These are phyloP conservation scores for Benitochromis conjunctus DNA, from an alignment of 2,113 vertebrate genomes.

Conservation along the genomic window DNA sequence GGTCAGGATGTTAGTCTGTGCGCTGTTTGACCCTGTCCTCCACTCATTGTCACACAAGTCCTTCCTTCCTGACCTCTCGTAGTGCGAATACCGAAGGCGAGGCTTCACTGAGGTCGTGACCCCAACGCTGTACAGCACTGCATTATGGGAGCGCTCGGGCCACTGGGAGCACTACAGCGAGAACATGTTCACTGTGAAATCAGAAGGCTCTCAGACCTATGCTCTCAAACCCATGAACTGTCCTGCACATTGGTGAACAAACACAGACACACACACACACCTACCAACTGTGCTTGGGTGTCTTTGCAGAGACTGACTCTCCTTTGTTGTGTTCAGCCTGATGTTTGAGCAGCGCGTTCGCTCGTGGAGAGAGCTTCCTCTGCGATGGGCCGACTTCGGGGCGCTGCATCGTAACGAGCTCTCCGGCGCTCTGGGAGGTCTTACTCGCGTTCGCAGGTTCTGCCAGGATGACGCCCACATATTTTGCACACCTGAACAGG, in stretches of 20 bases:
- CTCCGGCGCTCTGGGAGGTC: conserved; percentile 80
- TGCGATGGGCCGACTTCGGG: conserved; percentile 90
- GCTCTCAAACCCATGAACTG: conserved; percentile 98
- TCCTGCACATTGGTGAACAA: conserved; percentile 89
- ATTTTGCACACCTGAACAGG: conserved; percentile 87
- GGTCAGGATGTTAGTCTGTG: conserved; percentile 36
- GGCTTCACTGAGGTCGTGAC: conserved; percentile 90
- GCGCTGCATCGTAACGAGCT: conserved; percentile 88
- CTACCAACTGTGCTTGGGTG: background rate
- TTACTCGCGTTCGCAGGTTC: conserved; percentile 85
- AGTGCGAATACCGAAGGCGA: conserved; percentile 83
- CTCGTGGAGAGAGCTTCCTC: conserved; percentile 89
- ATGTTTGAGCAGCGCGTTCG: conserved; percentile 89
- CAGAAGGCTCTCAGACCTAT: conserved; percentile 68
- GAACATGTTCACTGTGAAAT: conserved; percentile 84
- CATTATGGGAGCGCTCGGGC: conserved; percentile 87
- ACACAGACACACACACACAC: background rate
- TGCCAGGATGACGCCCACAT: conserved; percentile 92
- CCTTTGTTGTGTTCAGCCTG: conserved; percentile 68
- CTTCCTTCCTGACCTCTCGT: conserved; percentile 25
- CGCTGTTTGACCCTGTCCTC: background rate
- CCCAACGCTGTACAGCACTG: conserved; percentile 83
- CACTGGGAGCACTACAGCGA: conserved; percentile 90
- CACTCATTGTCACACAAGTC: background rate
- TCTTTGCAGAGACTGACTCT: background rate